Evolutionary conservation across 2,113 vertebrate genomes (phyloP).

Genomic region (Dromaius novaehollandiae): DNA sequence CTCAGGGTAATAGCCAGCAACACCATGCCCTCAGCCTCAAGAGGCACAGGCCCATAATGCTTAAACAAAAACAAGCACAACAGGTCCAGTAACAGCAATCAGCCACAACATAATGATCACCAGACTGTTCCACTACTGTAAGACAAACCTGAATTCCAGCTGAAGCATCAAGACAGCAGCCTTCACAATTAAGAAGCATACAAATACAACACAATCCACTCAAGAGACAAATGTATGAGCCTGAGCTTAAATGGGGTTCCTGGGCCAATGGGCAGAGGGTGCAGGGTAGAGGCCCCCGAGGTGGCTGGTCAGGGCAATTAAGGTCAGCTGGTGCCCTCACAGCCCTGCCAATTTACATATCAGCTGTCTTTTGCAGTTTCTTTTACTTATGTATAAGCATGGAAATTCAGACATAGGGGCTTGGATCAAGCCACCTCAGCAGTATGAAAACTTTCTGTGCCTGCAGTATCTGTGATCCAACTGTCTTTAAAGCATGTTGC

Average conservation of each 20-base stretch:
- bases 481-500: background rate
- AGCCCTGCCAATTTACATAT: background rate
- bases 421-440: background rate
- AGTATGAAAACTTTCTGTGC: background rate
- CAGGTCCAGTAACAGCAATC: rapidly evolving
- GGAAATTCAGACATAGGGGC: rapidly evolving
- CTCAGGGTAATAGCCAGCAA: background rate
- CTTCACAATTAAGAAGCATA: rapidly evolving
- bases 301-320: background rate
- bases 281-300: background rate
- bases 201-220: rapidly evolving
- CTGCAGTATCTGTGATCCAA: background rate
- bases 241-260: background rate
- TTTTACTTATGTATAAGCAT: background rate
- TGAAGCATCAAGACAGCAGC: too few relatives aligned
- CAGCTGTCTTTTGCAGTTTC: background rate
- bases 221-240: rapidly evolving
- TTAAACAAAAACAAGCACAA: background rate
- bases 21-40: rapidly evolving
- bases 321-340: background rate
- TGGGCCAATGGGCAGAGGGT: background rate
- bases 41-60: rapidly evolving
- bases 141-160: rapidly evolving
- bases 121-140: rapidly evolving
- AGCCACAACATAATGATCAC: background rate